Evolutionary conservation across 2,113 vertebrate species (phyloP), one percentile per base, ranked within the genome.

Genomic region (Tupaia tana): DNA sequence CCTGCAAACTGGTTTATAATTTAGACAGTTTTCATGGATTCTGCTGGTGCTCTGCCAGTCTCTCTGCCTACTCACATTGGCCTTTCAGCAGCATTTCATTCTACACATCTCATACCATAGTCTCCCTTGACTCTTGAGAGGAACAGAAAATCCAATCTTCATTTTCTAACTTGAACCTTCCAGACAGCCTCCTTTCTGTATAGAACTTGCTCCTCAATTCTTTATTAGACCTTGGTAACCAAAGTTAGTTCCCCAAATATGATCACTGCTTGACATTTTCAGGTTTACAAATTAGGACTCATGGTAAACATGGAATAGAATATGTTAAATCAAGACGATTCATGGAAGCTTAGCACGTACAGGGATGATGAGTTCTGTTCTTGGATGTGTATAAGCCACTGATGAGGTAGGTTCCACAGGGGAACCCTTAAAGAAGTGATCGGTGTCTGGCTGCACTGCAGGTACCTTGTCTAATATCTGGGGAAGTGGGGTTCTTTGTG

Each of bases 71-170:
- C 52, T 13, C 58, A 82, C 27, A 31, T 4, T 52, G 20, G 67
- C 14, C 81, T 70, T 86, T 58, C 22, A 89, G 24, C 75, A 66
- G 18, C 52, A 56, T 92, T 64, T 85, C 71, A 74, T 52, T 89
- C 69, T n/a, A 78, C 13, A 79, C 2, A 2, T 77, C 56, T 88
- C 66, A 15, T 27, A 27, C 12, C 27, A 31, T 6, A 31, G 56
- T 71, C n/a, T 89, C 59, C 29, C 59, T 92, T 29, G 74, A 66
- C 75, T 91, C 89, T 77, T 80, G 43, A 87, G 79, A 79, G 74
- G 67, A 93, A 56, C 27, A 78, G 54, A 74, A 93, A 82, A 24
- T 93, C 93, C 34, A 83, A 10, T 94, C 54, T 86, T 22, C 3
- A 2, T 94, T 22, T 95, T 86, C 56, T 52, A 54, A 20, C 3